Percentiles rank a stretch among this genome's conserved stretches.
These are phyloP conservation scores for Aphidius colemani DNA, from an alignment of 2,888 invertebrate genomes.

Conservation along the genomic window DNA sequence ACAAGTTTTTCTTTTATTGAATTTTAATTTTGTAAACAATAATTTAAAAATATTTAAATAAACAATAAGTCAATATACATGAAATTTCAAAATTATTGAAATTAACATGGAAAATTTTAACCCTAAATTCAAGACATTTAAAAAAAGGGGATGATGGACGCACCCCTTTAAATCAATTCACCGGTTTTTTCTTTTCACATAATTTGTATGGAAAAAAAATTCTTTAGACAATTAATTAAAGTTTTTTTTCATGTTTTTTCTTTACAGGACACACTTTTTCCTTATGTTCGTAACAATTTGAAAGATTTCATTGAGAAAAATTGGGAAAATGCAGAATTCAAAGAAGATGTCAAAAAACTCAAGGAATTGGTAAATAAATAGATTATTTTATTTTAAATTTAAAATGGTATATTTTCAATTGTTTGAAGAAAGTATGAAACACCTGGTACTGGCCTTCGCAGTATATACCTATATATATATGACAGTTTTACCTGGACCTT, in stretches of 20 bases:
- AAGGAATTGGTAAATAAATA: conserved; percentile 64
- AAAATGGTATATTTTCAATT: conserved; percentile 1
- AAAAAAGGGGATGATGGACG: too few species aligned
- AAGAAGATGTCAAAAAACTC: conserved; percentile 70
- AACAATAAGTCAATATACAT: too few species aligned
- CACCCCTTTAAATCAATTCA: background rate
- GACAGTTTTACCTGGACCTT: too few species aligned
- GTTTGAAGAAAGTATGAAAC: background rate
- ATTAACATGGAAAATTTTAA: too few species aligned
- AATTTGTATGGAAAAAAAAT: background rate
- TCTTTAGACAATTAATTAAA: background rate
- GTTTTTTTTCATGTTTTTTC: conserved; percentile 21
- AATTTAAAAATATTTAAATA: too few species aligned
- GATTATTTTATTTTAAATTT: background rate
- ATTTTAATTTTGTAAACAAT: too few species aligned
- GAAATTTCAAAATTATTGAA: too few species aligned
- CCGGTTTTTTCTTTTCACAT: background rate
- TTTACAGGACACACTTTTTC: conserved; percentile 75
- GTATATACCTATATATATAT: too few species aligned
- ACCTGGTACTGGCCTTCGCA: too few species aligned
- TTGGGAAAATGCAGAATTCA: conserved; percentile 73
- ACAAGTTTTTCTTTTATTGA: too few species aligned
- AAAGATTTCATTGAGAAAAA: conserved; percentile 72
- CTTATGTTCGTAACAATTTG: conserved; percentile 76
- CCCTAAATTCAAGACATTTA: too few species aligned